Percentiles rank a stretch among this genome's conserved stretches.
phyloP scores from a whole-genome alignment of 1,140 invertebrate species.

The Leguminivora glycinivorella region DNA sequence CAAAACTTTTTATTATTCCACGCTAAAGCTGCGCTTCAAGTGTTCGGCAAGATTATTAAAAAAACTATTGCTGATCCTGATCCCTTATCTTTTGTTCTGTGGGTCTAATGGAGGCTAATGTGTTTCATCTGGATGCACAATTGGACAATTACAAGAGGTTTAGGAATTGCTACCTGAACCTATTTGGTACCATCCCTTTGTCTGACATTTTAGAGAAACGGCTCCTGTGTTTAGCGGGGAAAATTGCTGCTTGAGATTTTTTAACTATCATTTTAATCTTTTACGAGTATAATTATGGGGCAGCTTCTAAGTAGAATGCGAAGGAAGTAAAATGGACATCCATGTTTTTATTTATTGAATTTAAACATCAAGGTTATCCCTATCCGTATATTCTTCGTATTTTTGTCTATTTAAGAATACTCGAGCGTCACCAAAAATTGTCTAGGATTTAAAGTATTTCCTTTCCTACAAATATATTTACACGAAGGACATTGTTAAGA shows the following conservation, averaged over 20 bases:
- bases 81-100: conserved; percentile 21
- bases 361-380: too few species aligned
- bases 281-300: background rate
- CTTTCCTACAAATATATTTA: too few species aligned
- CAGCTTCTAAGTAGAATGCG: background rate
- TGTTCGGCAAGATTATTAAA: conserved; percentile 1
- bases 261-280: background rate
- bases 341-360: too few species aligned
- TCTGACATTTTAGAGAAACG: conserved; percentile 32
- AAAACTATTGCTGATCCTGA: background rate
- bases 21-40: conserved; percentile 2
- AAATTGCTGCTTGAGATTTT: background rate
- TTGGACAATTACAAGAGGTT: conserved; percentile 41
- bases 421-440: too few species aligned
- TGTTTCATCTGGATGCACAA: conserved; percentile 42
- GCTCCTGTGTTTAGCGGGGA: background rate
- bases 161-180: conserved; percentile 41
- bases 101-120: conserved; percentile 37
- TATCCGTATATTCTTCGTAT: too few species aligned
- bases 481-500: too few species aligned
- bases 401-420: too few species aligned
- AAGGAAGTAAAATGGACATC: too few species aligned
- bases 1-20: conserved; percentile 13
- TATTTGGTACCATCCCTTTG: conserved; percentile 32
- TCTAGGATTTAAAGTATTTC: too few species aligned